Evolutionary conservation across 2,888 invertebrate genomes (phyloP).

Genomic region (Hecatera dysodea): DNA sequence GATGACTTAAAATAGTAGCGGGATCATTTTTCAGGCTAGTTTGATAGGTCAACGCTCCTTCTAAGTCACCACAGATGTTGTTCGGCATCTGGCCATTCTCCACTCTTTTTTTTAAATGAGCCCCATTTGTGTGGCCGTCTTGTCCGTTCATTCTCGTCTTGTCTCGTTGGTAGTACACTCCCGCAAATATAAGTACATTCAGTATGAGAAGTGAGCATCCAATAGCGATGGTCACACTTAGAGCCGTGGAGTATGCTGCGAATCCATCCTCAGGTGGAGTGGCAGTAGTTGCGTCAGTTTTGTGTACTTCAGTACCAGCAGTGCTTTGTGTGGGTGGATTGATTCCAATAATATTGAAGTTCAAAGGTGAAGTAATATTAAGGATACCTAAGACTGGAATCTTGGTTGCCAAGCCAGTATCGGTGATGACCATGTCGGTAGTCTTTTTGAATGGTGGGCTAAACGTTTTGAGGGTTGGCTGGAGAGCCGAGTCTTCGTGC

Average conservation of each 20-base stretch:
- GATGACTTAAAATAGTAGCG: conserved; percentile 93
- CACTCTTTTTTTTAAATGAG: conserved; percentile 93
- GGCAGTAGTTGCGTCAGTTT: conserved; percentile 87
- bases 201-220: conserved; percentile 97
- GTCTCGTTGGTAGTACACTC: conserved; percentile 97
- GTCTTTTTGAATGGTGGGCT: conserved; percentile 90
- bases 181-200: conserved; percentile 98
- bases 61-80: conserved; percentile 96
- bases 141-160: conserved; percentile 94
- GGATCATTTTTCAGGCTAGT: conserved; percentile 92
- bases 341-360: conserved; percentile 83
- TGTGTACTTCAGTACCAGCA: conserved; percentile 78
- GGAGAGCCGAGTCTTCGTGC: conserved; percentile 92
- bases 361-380: conserved; percentile 86
- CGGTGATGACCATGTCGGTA: conserved; percentile 86
- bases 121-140: conserved; percentile 88
- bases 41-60: conserved; percentile 89
- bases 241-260: conserved; percentile 97
- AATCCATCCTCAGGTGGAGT: conserved; percentile 96
- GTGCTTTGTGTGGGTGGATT: conserved; percentile 84
- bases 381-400: conserved; percentile 81
- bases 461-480: conserved; percentile 90
- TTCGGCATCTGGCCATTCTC: conserved; percentile 97
- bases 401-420: conserved; percentile 84
- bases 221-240: conserved; percentile 98